phyloP scores from a whole-genome alignment of 1,140 invertebrate genomes.

The Brachionus paranguensis region DNA sequence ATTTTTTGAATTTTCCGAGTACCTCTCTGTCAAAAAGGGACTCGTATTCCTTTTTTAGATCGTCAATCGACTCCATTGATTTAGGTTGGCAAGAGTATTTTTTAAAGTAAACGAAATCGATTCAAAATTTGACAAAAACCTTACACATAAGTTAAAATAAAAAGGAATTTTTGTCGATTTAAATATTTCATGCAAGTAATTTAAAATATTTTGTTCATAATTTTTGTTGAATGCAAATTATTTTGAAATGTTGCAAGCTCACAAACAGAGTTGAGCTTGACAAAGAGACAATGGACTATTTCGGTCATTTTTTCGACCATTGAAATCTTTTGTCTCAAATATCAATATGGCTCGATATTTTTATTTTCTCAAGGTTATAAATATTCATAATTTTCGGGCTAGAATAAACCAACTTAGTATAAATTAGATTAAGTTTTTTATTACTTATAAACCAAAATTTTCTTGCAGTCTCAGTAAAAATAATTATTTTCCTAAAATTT shows the following conservation, averaged over 20 bases:
- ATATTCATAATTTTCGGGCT: background rate
- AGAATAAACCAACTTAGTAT: background rate
- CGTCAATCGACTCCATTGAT: slow-evolving; percentile 5
- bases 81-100: background rate
- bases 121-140: slow-evolving; percentile 13
- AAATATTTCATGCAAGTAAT: slow-evolving; percentile 35
- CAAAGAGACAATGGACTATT: background rate
- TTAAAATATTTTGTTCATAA: slow-evolving; percentile 12
- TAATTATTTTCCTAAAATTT: background rate
- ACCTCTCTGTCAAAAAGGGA: slow-evolving; percentile 30
- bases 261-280: background rate
- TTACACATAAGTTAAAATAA: slow-evolving; percentile 32
- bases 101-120: background rate
- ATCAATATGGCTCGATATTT: background rate
- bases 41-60: slow-evolving; percentile 32
- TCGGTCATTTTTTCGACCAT: background rate
- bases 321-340: background rate
- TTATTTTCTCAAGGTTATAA: background rate
- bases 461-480: background rate
- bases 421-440: background rate
- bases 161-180: slow-evolving; percentile 21
- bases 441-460: background rate
- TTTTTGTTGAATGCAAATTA: background rate
- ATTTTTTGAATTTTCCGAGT: background rate
- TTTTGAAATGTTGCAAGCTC: slow-evolving; percentile 10